Evolutionary conservation across 2,888 invertebrate genomes (phyloP), one percentile per base, ranked within the genome.

Genomic region (Nysson spinosus): DNA sequence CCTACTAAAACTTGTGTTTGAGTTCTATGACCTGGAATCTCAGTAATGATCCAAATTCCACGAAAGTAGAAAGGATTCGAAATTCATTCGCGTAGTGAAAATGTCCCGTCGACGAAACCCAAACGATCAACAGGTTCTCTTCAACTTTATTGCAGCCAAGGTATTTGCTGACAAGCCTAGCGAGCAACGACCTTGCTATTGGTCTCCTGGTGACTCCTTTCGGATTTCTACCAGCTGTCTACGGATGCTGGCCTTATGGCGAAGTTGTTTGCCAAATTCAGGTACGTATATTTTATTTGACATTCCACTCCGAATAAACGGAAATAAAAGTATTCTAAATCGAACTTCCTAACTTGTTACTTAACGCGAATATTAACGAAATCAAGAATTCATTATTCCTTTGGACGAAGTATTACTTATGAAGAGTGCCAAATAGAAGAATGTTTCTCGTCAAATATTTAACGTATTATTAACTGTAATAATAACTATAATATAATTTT

Each of bases 211-310:
- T 96, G 81, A 95, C 95, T 47, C 95, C 95, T 19, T 94, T 95
- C 82, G 95, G 95, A 58, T 91, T 96, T 67, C 89, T 95, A 77
- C 95, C 96, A 17, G 94, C 95, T 30, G 89, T 96, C 71, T 93
- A 95, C 83, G 93, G 94, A 87, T 96, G 96, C 87, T 96, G 96
- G 95, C 96, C 96, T 26, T 96, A 95, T 88, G 95, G 95, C 52
- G 95, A 95, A 88, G 92, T 95, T 82, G 93, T 95, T 87, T 96
- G 96, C 88, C 95, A 95, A 88, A 95, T 96, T 85, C 96, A 96
- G 93, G 95, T 95, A 88, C 58, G n/a, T 14, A 11, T 17, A 0
- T 1, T 3, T 11, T 30, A 11, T 11, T 4, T 30, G 30, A 9
- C 11, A 9, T 24, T 24, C 24, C 6, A 24, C 9, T 7, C 24